These are phyloP conservation scores for Sitta carolinensis DNA, from an alignment of 2,797 vertebrate genomes.

Conservation along the genomic window DNA sequence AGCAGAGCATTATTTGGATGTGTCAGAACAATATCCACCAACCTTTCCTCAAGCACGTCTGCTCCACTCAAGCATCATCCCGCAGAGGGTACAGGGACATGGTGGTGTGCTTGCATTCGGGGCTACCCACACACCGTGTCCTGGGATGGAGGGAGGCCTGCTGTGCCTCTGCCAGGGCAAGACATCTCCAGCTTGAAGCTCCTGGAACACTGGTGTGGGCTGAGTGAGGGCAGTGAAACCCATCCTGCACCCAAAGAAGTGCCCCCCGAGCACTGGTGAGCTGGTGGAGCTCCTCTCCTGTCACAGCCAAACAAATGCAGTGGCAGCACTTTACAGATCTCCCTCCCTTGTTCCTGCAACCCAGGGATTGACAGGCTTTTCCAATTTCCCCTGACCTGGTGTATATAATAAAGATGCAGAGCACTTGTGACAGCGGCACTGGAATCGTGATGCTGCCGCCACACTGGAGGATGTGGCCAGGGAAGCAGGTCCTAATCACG, in stretches of 20 bases:
- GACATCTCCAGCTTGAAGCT: not conserved
- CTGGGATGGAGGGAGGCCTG: not conserved
- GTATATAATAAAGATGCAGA: not conserved
- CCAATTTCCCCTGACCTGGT: not conserved
- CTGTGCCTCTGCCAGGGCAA: not conserved
- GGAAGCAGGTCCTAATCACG: not conserved
- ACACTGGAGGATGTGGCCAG: not conserved
- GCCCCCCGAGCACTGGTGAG: not conserved
- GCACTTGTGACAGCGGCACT: not conserved
- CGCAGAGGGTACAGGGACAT: not conserved
- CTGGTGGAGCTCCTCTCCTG: not conserved
- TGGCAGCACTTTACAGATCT: not conserved
- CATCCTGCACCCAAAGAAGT: not conserved
- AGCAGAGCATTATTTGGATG: not conserved
- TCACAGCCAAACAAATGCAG: not conserved
- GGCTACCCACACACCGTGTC: accelerated
- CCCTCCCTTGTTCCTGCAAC: not conserved
- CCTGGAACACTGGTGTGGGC: accelerated
- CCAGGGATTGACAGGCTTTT: not conserved
- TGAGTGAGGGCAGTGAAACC: not conserved
- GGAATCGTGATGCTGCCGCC: not conserved
- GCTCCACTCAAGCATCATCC: not conserved
- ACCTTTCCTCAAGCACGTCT: not conserved
- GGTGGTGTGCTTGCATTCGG: not conserved
- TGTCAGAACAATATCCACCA: not conserved